phyloP scores from a whole-genome alignment of 1,140 invertebrate genomes.

The Glomeris maerens region DNA sequence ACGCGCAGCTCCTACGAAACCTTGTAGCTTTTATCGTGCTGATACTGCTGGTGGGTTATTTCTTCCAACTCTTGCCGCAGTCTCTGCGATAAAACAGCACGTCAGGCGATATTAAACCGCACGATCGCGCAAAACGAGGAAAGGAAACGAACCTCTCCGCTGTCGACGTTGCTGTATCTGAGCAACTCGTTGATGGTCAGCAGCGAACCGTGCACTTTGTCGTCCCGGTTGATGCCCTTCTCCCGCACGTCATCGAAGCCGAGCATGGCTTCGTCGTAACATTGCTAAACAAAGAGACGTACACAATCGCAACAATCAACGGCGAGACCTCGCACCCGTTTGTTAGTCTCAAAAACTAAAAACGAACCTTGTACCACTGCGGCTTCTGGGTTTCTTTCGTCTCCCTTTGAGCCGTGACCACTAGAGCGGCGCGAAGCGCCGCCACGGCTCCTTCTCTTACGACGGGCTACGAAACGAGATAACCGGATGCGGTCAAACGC shows the following conservation, averaged over 20 bases:
- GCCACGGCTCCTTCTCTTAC: conserved; percentile 85
- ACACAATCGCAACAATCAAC: too few relatives aligned
- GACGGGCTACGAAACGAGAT: conserved; percentile 37
- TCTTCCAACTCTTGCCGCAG: conserved; percentile 51
- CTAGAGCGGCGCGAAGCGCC: conserved; percentile 76
- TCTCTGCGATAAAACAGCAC: conserved; percentile 31
- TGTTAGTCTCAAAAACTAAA: too few relatives aligned
- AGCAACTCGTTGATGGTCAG: conserved; percentile 89
- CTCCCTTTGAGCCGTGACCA: conserved; percentile 88
- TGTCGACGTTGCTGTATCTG: conserved; percentile 74
- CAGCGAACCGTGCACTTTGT: conserved; percentile 81
- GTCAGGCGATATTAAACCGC: neutral
- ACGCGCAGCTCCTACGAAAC: too few relatives aligned
- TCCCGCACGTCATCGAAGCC: conserved; percentile 66
- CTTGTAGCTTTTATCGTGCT: conserved; percentile 27
- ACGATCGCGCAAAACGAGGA: too few relatives aligned
- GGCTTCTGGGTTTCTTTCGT: conserved; percentile 79
- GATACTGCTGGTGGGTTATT: conserved; percentile 21
- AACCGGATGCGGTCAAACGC: neutral
- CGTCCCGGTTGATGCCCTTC: conserved; percentile 62
- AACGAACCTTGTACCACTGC: conserved; percentile 60
- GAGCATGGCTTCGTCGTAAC: conserved; percentile 71
- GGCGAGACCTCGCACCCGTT: too few relatives aligned
- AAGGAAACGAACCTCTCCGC: conserved; percentile 45
- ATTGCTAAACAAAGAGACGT: conserved; percentile 40